Conservation (phyloP, 2,113 vertebrate species). For the Ageneiosus marmoratus region DNA sequence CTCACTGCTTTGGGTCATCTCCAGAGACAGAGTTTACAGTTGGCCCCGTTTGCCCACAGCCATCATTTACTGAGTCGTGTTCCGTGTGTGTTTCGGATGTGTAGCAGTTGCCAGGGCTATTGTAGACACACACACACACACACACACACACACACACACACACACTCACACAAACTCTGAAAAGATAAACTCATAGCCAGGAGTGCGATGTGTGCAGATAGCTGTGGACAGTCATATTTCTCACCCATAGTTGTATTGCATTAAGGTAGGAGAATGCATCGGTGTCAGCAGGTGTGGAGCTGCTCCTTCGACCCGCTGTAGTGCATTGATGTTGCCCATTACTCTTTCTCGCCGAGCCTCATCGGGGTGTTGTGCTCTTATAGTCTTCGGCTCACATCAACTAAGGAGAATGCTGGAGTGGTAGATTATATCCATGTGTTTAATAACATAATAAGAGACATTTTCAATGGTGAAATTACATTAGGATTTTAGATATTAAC, state of each 20-base stretch:
- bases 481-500: background rate
- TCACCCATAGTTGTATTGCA: constrained; percentile 54
- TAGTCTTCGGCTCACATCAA: background rate
- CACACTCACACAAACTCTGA: constrained; percentile 45
- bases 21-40: constrained; percentile 58
- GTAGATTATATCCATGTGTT: background rate
- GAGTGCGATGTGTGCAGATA: constrained; percentile 55
- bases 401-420: background rate
- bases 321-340: constrained; percentile 10
- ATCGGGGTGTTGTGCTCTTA: constrained; percentile 4
- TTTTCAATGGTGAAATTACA: background rate
- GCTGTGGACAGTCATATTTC: constrained; percentile 46
- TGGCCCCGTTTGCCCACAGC: constrained; percentile 63
- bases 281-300: constrained; percentile 46
- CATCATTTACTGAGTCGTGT: constrained; percentile 77
- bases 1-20: constrained; percentile 69
- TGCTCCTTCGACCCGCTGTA: background rate
- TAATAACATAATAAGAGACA: constrained; percentile 1
- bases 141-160: constrained; percentile 51
- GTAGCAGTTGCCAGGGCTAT: constrained; percentile 62
- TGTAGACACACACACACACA: constrained; percentile 25
- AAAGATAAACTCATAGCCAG: constrained; percentile 68
- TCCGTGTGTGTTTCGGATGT: constrained; percentile 75
- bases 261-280: constrained; percentile 53
- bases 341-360: background rate